Conservation (phyloP, 2,113 vertebrate genomes). For the Passer domesticus region DNA sequence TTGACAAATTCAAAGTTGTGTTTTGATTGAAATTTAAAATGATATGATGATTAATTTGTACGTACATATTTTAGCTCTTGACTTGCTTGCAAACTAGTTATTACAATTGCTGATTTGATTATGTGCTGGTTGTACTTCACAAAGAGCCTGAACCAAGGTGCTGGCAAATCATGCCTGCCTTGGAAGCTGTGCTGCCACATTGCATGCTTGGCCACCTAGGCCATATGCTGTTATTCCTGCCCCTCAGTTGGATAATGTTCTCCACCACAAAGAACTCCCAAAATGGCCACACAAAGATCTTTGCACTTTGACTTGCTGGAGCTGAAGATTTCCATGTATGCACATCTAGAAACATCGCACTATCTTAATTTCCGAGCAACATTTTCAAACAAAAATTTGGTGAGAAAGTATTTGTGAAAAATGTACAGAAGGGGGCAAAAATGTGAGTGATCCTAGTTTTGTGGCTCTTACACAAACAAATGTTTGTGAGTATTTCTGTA, state of each 20-base stretch:
- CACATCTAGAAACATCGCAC: not conserved
- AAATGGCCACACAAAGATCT: not conserved
- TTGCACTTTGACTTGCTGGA: not conserved
- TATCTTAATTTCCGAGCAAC: not conserved
- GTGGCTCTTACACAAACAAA: not conserved
- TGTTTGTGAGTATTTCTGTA: conserved; percentile 10
- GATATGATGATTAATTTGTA: not conserved
- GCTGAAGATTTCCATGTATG: not conserved
- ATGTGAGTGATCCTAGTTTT: not conserved
- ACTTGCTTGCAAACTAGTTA: conserved; percentile 33
- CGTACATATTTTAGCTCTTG: conserved; percentile 6
- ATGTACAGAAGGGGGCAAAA: not conserved
- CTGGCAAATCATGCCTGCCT: not conserved
- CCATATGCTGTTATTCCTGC: not conserved
- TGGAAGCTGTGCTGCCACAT: not conserved
- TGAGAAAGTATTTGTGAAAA: not conserved
- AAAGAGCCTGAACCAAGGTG: not conserved
- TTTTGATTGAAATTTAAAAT: conserved; percentile 31
- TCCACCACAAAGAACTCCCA: not conserved
- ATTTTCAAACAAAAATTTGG: not conserved
- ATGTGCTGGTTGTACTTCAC: not conserved
- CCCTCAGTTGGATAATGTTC: not conserved
- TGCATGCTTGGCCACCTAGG: not conserved
- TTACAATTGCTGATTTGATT: conserved; percentile 12
- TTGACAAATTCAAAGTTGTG: conserved; percentile 27